phyloP scores from a whole-genome alignment of 2,797 vertebrate genomes.

The Sphaeramia orbicularis region DNA sequence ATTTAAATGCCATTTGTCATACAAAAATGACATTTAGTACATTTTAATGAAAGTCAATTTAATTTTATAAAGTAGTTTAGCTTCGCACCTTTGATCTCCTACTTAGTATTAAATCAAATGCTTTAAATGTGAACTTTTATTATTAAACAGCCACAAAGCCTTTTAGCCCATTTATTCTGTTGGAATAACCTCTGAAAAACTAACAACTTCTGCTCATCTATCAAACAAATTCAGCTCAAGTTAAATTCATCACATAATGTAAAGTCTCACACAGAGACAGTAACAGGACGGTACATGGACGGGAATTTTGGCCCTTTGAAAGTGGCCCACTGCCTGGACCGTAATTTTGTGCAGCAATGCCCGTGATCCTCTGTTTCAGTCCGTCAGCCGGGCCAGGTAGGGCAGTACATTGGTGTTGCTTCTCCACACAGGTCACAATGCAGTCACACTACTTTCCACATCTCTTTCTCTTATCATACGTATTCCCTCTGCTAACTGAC shows the following conservation, averaged over 20 bases:
- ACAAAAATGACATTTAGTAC: slow-evolving; percentile 40
- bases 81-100: slow-evolving; percentile 12
- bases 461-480: slow-evolving; percentile 41
- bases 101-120: slow-evolving; percentile 10
- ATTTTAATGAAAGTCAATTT: slow-evolving; percentile 16
- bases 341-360: slow-evolving; percentile 60
- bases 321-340: slow-evolving; percentile 57
- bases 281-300: slow-evolving; percentile 24
- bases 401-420: slow-evolving; percentile 35
- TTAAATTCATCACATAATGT: slow-evolving; percentile 17
- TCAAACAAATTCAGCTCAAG: slow-evolving; percentile 35
- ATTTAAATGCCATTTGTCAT: slow-evolving; percentile 41
- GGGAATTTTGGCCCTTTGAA: slow-evolving; percentile 49
- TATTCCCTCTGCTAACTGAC: slow-evolving; percentile 16
- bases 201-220: slow-evolving; percentile 15
- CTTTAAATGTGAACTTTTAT: slow-evolving; percentile 31
- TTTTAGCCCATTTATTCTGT: not conserved
- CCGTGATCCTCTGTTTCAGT: slow-evolving; percentile 33
- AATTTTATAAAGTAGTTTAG: slow-evolving; percentile 24
- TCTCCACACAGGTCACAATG: slow-evolving; percentile 67
- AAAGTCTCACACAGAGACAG: slow-evolving; percentile 19
- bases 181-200: slow-evolving; percentile 32
- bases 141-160: slow-evolving; percentile 3
- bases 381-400: slow-evolving; percentile 32
- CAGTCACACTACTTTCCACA: slow-evolving; percentile 60